Evolutionary conservation across 2,113 vertebrate species (phyloP), one percentile per base, ranked within the genome.

Genomic region (Anthoscopus minutus): DNA sequence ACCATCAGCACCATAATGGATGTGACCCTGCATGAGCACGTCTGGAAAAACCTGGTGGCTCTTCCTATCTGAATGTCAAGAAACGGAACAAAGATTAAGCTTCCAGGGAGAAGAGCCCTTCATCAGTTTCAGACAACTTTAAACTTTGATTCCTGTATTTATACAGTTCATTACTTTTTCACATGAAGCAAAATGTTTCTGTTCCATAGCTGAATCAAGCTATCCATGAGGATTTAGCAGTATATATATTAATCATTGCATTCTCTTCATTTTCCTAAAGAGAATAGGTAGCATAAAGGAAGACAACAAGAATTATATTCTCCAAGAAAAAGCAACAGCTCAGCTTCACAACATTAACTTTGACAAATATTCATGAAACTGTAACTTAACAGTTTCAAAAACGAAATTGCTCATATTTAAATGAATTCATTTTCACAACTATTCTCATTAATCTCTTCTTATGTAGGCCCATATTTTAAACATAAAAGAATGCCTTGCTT

Each of bases 291-390:
- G 88, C 25, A 81, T 40, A 81, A 84, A 95, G 48, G 77, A 97
- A 96, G 79, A 89, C 85, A 95, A 88, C 33, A 31, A 54, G 56
- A 88, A 87, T 82, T 48, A 91, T 48, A 91, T 81, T 94, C 81
- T 93, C 64, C 47, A 96, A 84, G 42, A 96, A 81, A 91, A 77
- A 90, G 67, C 51, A 94, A 94, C 62, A 88, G 66, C 70, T 96
- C 70, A 67, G 86, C 40, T 95, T 62, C 78, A 77, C 93, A 89
- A 95, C 95, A 96, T 96, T 97, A 95, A 93, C 96, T 96, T 72
- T 96, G 95, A 97, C 92, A 97, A 97, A 97, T 96, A 97, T 76
- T 95, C 89, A 95, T 69, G 66, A 91, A 93, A 77, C 47, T 22
- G 23, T 86, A 97, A 88, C 87, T 86, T 86, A 92, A 56, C 3